Conservation (phyloP, 2,888 invertebrate species). For the Xestobium rufovillosum region DNA sequence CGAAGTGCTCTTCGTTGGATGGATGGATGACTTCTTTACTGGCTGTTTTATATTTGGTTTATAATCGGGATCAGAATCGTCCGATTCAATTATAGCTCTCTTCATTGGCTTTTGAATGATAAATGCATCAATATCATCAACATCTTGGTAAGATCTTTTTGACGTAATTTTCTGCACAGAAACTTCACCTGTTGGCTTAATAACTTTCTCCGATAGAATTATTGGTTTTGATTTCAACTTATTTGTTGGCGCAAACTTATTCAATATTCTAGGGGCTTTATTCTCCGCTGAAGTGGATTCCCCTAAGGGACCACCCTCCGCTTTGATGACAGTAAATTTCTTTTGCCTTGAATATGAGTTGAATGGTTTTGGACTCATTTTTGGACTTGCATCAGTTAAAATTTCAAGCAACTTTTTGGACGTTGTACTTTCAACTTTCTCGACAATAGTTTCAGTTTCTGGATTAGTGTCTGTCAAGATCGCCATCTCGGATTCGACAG, state of each 20-base stretch:
- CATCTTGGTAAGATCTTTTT: constrained; percentile 33
- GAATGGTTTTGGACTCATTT: too few species aligned
- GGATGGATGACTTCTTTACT: constrained; percentile 13
- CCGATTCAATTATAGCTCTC: constrained; percentile 6
- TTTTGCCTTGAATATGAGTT: too few species aligned
- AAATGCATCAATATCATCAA: constrained; percentile 41
- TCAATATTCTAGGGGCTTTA: constrained; percentile 21
- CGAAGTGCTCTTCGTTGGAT: constrained; percentile 14
- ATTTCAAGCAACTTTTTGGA: constrained; percentile 51
- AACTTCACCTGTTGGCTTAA: constrained; percentile 32
- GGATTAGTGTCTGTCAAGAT: constrained; percentile 4
- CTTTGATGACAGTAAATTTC: too few species aligned
- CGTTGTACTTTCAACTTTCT: too few species aligned
- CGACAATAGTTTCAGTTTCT: neutral
- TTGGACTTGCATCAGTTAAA: constrained; percentile 46
- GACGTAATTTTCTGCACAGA: constrained; percentile 33
- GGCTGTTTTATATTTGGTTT: too few species aligned
- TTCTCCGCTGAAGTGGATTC: constrained; percentile 7
- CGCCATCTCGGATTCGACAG: neutral
- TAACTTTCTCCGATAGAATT: constrained; percentile 39
- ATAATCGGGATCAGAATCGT: constrained; percentile 4
- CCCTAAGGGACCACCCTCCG: neutral
- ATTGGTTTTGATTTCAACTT: constrained; percentile 29
- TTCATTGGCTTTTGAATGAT: constrained; percentile 34
- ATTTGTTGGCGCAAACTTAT: constrained; percentile 18